Evolutionary conservation across 2,888 invertebrate species (phyloP).

Genomic region (Tanytarsus gracilentus): DNA sequence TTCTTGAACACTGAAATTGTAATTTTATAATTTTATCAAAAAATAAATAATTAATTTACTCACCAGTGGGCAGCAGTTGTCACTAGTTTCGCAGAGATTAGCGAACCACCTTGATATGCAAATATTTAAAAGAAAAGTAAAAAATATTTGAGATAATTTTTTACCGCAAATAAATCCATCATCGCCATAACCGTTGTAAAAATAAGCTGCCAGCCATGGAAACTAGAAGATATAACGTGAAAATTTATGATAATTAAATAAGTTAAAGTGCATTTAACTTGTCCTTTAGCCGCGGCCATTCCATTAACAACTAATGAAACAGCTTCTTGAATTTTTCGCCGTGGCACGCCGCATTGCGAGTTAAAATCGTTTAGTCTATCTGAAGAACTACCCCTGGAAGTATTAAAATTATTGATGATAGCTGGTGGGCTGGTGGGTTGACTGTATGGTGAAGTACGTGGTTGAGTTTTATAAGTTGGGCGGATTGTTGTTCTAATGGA

Average conservation of each 20-base stretch:
- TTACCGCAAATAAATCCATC: conserved; percentile 20
- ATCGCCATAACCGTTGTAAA: conserved; percentile 2
- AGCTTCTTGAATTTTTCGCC: not conserved
- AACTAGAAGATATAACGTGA: no score
- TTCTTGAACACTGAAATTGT: conserved; percentile 6
- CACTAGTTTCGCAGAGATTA: not conserved
- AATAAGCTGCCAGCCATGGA: conserved; percentile 20
- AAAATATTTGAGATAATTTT: not conserved
- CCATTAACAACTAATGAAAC: conserved; percentile 6
- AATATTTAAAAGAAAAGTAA: not conserved
- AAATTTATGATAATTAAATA: no score
- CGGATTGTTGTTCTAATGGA: no score
- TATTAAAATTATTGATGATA: no score
- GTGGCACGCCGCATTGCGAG: conserved; percentile 3
- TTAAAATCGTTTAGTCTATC: not conserved
- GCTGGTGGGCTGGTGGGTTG: not conserved
- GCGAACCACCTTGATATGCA: not conserved
- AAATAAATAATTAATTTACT: not conserved
- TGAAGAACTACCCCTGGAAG: no score
- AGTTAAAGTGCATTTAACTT: no score
- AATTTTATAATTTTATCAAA: not conserved
- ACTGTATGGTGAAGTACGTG: no score
- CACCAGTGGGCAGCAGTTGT: conserved; percentile 8
- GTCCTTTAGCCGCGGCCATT: not conserved
- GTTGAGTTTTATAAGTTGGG: not conserved